These are phyloP conservation scores for Metopia argyrocephala DNA, from an alignment of 2,888 invertebrate genomes.

Conservation along the genomic window DNA sequence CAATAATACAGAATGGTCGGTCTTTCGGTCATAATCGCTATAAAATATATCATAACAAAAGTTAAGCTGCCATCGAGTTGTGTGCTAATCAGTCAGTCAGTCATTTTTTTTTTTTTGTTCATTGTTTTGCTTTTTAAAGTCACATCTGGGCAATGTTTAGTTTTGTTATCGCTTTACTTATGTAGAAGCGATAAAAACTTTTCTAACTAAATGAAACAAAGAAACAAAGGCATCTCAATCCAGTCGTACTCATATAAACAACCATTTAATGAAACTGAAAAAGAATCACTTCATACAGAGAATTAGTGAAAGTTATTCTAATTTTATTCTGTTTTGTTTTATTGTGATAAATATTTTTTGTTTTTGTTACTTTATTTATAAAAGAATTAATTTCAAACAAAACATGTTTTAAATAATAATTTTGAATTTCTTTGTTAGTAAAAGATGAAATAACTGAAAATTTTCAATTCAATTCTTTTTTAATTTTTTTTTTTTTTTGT, in stretches of 20 bases:
- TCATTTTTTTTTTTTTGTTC: no score
- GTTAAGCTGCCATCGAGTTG: not conserved
- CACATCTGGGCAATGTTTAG: slow-evolving; percentile 16
- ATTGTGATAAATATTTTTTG: not conserved
- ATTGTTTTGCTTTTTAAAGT: no score
- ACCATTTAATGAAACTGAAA: not conserved
- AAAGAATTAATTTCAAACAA: no score
- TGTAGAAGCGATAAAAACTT: slow-evolving; percentile 5
- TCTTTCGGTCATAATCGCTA: not conserved
- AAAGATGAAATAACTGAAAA: no score
- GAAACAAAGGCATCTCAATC: not conserved
- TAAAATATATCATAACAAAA: not conserved
- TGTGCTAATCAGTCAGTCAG: not conserved
- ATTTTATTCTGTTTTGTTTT: not conserved
- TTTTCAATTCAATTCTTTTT: no score
- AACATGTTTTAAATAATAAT: no score
- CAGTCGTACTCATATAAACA: not conserved
- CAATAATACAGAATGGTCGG: not conserved
- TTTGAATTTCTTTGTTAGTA: no score
- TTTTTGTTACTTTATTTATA: no score
- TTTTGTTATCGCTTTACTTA: not conserved
- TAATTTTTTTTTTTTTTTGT: no score
- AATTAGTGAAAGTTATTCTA: not conserved
- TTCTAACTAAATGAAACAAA: slow-evolving; percentile 30
- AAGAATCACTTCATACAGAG: not conserved